phyloP scores from a whole-genome alignment of 2,113 vertebrate species.

The Triplophysa rosa region DNA sequence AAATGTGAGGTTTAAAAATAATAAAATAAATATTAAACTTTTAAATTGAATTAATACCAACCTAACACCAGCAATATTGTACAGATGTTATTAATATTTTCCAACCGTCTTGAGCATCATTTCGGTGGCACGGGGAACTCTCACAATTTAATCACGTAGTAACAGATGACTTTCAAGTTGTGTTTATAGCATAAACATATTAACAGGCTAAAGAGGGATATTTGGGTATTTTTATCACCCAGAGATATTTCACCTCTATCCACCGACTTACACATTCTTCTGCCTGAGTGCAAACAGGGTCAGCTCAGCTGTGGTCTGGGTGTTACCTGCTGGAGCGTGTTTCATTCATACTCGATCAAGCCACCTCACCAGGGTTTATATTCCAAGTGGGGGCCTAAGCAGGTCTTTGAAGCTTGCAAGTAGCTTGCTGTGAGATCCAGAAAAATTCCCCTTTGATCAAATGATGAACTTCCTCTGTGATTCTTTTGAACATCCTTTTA shows the following conservation, averaged over 20 bases:
- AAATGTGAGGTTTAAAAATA: too few relatives aligned
- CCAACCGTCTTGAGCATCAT: too few relatives aligned
- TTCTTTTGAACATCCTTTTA: slow-evolving; percentile 22
- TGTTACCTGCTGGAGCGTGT: slow-evolving; percentile 39
- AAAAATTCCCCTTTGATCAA: slow-evolving; percentile 35
- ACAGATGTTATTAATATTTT: too few relatives aligned
- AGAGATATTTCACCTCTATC: slow-evolving; percentile 66
- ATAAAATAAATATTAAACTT: too few relatives aligned
- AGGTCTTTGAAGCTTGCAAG: slow-evolving; percentile 11
- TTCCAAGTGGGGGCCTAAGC: not conserved
- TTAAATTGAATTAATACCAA: too few relatives aligned
- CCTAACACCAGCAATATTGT: too few relatives aligned
- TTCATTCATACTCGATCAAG: slow-evolving; percentile 33
- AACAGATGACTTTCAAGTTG: too few relatives aligned
- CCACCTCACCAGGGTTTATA: slow-evolving; percentile 21
- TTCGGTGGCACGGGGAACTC: too few relatives aligned
- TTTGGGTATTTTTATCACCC: slow-evolving; percentile 70
- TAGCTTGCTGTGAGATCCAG: slow-evolving; percentile 18
- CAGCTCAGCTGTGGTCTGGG: not conserved
- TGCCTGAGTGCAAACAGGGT: slow-evolving; percentile 45
- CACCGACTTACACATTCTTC: slow-evolving; percentile 27
- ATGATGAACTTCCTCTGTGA: slow-evolving; percentile 9
- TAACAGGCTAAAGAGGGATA: too few relatives aligned
- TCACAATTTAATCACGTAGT: too few relatives aligned
- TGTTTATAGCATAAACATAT: too few relatives aligned